These are phyloP conservation scores for Scaptomyza parva DNA, from an alignment of 2,888 invertebrate genomes.

Conservation along the genomic window DNA sequence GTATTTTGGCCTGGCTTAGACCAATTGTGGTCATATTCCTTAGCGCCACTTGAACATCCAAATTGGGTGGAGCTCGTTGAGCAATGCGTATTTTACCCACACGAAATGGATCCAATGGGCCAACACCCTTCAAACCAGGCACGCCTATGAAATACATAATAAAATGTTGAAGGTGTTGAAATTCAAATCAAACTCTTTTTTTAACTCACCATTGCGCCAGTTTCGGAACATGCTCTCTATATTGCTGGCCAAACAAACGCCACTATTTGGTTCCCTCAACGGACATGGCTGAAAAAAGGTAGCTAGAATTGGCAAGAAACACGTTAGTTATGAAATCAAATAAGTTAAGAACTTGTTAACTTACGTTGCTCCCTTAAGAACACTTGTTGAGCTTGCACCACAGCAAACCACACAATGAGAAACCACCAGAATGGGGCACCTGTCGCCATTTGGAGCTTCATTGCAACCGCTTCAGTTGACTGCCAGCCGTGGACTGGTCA, in stretches of 20 bases:
- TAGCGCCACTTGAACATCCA: conserved; percentile 54
- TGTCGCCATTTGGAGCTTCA: conserved; percentile 26
- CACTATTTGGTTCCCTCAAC: conserved; percentile 21
- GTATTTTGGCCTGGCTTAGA: conserved; percentile 49
- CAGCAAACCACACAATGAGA: conserved; percentile 18
- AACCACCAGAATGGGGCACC: conserved; percentile 8
- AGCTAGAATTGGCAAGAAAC: conserved; percentile 24
- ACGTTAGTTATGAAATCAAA: background rate
- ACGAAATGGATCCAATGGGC: conserved; percentile 67
- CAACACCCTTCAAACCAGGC: conserved; percentile 52
- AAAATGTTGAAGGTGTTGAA: too few relatives aligned
- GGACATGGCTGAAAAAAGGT: conserved; percentile 45
- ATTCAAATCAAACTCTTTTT: background rate
- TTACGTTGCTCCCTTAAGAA: conserved; percentile 54
- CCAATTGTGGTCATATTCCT: conserved; percentile 58
- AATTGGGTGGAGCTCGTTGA: conserved; percentile 51
- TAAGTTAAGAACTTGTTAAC: background rate
- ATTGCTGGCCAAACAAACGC: conserved; percentile 25
- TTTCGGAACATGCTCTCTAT: conserved; percentile 52
- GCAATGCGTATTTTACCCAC: conserved; percentile 56
- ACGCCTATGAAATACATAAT: conserved; percentile 41
- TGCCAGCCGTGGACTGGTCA: conserved; percentile 32
- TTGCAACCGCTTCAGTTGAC: conserved; percentile 49
- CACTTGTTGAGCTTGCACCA: conserved; percentile 34
- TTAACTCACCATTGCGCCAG: conserved; percentile 52